Conservation (phyloP, 2,888 invertebrate genomes). For the Thera obeliscata region DNA sequence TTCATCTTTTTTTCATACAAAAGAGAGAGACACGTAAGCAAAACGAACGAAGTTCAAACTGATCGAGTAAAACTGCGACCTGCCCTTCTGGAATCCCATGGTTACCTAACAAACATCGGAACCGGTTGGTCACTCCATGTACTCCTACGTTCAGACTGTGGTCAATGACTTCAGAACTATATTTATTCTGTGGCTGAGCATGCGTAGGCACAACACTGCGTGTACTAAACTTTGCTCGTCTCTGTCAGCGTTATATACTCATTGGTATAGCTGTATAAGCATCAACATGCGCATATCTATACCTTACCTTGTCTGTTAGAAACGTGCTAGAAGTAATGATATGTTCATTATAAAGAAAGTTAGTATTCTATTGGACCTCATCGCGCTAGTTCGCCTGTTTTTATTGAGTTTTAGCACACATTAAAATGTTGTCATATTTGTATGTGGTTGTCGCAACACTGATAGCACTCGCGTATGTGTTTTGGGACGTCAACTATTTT, state of each 20-base stretch:
- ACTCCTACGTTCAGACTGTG: not conserved
- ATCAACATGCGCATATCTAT: constrained; percentile 3
- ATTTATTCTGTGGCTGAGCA: constrained; percentile 1
- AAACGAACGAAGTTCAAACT: too few species aligned
- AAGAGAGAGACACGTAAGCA: too few species aligned
- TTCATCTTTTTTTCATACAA: too few species aligned
- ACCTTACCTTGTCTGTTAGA: constrained; percentile 15
- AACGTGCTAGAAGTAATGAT: constrained; percentile 1
- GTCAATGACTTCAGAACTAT: constrained; percentile 31
- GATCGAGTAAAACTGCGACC: too few species aligned
- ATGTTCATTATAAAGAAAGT: not conserved
- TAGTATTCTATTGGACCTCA: constrained; percentile 25
- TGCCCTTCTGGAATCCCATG: not conserved
- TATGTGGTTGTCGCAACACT: constrained; percentile 66
- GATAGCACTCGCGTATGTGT: constrained; percentile 86
- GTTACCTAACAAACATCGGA: not conserved
- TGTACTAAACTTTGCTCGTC: constrained; percentile 12
- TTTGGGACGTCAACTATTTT: constrained; percentile 93
- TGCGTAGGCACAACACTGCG: constrained; percentile 18
- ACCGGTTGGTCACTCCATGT: not conserved
- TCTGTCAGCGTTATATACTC: constrained; percentile 4
- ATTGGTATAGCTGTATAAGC: not conserved
- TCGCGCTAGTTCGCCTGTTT: constrained; percentile 17
- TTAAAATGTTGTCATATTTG: constrained; percentile 62
- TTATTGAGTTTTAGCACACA: constrained; percentile 5